Base-by-base conservation (phyloP, 1,140 invertebrate species). In the Sycophaga agraensis region DNA sequence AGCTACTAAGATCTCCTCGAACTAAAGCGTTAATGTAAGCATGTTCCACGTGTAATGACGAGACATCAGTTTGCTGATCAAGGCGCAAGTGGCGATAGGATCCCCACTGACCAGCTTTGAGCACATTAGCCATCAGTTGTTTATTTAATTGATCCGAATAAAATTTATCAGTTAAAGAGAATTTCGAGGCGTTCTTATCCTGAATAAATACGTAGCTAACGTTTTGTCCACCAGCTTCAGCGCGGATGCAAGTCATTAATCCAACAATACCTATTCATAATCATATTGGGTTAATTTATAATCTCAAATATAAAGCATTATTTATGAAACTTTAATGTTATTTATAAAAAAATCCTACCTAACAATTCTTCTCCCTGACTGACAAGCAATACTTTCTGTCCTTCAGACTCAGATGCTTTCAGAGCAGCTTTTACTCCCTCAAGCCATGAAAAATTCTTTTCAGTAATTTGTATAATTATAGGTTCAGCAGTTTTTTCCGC, bases 21-120 rank as follows among this genome's bases (percentile, higher is more conserved):
- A 87, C 89, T 43, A 96, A 71, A 3, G 94, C 89, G 77, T 98
- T 98, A 9, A 98, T 89, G 73, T 94, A 97, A 12, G 96, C 96
- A 78, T 97, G 91, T 68, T 93, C 88, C 26, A 92, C 89, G 65
- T 87, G 85, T 54, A 90, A 76, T 2, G 85, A 85, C 0, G 86
- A 82, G 9, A 81, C 79, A 31, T 86, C 83, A 8, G 77, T 79
- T 49, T 81, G 80, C 35, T 82, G 77, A 63, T 91, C 87, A 54
- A 90, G 73, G 22, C 80, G 81, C 43, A 94, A 72, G 76, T 97
- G 94, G 22, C 92, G 84, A 78, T 89, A 94, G 11, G 86, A 86
- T 57, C 96, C 96, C 93, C 93, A 97, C 19, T 82, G 79, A 17
- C 87, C 88, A 70, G 88, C 84, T 70, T 88, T 88, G 56, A 88